Base-by-base conservation (phyloP, 2,888 invertebrate genomes). In the Spilosoma lubricipeda region DNA sequence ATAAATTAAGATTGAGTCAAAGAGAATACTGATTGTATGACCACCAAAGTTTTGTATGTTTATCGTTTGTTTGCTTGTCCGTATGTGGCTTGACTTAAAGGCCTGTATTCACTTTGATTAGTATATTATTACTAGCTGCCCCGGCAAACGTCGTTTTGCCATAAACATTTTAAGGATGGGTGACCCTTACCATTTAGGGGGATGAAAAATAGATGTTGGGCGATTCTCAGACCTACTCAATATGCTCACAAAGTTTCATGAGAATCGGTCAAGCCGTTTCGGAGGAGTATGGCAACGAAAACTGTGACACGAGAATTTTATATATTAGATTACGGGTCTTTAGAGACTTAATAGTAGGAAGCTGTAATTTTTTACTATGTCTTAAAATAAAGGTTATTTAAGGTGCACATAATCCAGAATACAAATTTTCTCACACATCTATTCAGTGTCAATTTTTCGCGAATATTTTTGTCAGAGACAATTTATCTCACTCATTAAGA, bases 11-110 rank as follows among this genome's bases (percentile, higher is more conserved):
- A n/a, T 48, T 30, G 15, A 30, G 2, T 15, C 5, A 30, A 63
- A 30, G 59, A 59, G 13, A 63, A 63, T 63, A 30, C 59, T 63
- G 59, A 63, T 63, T 63, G 59, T 63, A 63, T 63, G 59, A 18
- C 59, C 4, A 63, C 27, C 59, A 63, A n/a, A 56, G 11, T 11
- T 3, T 23, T 56, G 3, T 8, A 56, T 23, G 52, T 23, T 52
- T 20, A 23, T 23, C 2, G 23, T 23, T 23, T 8, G 23, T 52
- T 23, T 52, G 52, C 20, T 20, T 48, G 48, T 48, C 48, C 5
- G 18, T 20, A 4, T 20, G 20, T 20, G 48, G 7, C 48, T 52
- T 23, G 52, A 18, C 52, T 52, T 52, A n/a, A n/a, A n/a, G n/a
- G n/a, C n/a, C n/a, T n/a, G n/a, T n/a, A n/a, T n/a, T n/a, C n/a